These are phyloP conservation scores for Acanthurus leucopareius DNA, from an alignment of 2,797 vertebrate species.

Conservation along the genomic window DNA sequence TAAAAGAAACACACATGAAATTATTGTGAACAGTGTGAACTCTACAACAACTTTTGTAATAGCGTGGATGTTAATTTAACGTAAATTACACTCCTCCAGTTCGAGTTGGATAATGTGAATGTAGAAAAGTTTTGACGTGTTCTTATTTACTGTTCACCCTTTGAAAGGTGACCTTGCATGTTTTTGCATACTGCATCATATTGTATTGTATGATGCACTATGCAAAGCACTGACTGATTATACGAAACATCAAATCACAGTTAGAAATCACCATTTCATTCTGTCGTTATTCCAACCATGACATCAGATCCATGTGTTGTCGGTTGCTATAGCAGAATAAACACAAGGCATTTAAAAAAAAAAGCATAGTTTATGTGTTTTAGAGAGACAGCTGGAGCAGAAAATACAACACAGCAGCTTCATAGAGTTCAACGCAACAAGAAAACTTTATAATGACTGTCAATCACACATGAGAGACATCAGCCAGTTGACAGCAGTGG, in stretches of 20 bases:
- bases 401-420: constrained; percentile 9
- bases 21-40: neutral
- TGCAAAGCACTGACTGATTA: neutral
- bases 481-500: neutral
- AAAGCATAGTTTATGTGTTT: no score
- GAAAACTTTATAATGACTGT: neutral
- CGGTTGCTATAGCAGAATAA: constrained; percentile 32
- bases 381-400: no score
- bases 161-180: no score
- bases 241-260: neutral
- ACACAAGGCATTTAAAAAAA: neutral
- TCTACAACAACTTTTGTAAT: neutral
- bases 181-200: neutral
- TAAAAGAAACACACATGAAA: neutral
- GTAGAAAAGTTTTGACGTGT: neutral
- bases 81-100: neutral
- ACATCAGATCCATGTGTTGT: constrained; percentile 9
- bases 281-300: constrained; percentile 21
- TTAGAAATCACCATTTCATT: neutral
- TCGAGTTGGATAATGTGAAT: neutral
- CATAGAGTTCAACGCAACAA: neutral
- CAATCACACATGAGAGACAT: constrained; percentile 3
- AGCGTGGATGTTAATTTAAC: neutral
- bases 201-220: neutral
- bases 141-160: neutral